These are phyloP conservation scores for Spicauda simplicius DNA, from an alignment of 2,888 invertebrate genomes.

Conservation along the genomic window DNA sequence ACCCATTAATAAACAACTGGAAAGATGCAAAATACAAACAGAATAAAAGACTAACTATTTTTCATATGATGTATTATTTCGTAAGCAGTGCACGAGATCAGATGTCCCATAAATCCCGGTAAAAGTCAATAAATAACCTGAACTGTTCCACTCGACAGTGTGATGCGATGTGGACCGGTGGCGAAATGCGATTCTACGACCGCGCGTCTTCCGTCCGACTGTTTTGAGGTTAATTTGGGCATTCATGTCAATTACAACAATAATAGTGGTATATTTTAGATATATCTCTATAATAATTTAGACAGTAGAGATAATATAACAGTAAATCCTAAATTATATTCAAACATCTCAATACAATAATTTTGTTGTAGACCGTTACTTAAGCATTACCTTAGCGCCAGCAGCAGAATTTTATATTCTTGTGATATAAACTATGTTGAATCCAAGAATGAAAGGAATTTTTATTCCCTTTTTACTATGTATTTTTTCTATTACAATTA, in stretches of 20 bases:
- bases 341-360: no score
- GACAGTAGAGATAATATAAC: no score
- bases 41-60: not conserved
- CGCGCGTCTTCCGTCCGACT: not conserved
- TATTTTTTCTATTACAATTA: no score
- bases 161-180: slow-evolving; percentile 30
- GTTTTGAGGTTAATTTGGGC: not conserved
- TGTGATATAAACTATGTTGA: no score
- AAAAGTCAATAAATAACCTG: slow-evolving; percentile 49
- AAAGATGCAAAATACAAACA: not conserved
- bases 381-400: no score
- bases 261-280: no score
- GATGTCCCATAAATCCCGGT: slow-evolving; percentile 46
- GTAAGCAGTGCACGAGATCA: slow-evolving; percentile 15
- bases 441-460: no score
- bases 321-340: no score
- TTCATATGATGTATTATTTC: slow-evolving; percentile 3
- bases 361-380: no score
- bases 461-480: no score
- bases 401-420: no score
- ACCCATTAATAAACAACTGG: not conserved
- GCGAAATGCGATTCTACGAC: slow-evolving; percentile 18
- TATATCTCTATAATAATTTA: no score
- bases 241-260: not conserved
- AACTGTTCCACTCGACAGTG: slow-evolving; percentile 38